Percentiles rank a stretch among this genome's conserved stretches.
phyloP scores from a whole-genome alignment of 2,888 invertebrate genomes.

The Linyphia triangularis region DNA sequence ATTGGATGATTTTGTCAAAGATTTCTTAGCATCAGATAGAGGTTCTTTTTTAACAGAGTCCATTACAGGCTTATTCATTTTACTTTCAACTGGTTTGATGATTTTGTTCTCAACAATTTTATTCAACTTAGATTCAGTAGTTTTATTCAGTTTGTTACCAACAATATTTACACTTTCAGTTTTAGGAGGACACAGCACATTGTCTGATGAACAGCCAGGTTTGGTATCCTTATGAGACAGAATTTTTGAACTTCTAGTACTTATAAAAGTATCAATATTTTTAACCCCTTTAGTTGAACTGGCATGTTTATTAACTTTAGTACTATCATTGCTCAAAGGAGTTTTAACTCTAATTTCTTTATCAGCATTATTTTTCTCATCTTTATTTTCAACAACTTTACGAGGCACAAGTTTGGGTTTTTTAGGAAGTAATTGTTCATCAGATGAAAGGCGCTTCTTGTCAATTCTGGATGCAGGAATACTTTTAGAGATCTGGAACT shows the following conservation, averaged over 20 bases:
- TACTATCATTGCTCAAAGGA: background rate
- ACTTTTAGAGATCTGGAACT: conserved; percentile 8
- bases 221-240: conserved; percentile 5
- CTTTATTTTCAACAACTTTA: conserved; percentile 23
- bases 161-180: conserved; percentile 4
- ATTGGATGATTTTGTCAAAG: background rate
- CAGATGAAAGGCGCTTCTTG: conserved; percentile 22
- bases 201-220: conserved; percentile 1
- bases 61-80: background rate
- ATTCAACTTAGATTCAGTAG: background rate
- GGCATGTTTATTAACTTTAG: background rate
- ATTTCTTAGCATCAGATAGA: background rate
- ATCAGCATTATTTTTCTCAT: background rate
- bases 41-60: background rate
- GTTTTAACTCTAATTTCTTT: conserved; percentile 28
- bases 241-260: conserved; percentile 25
- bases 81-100: conserved; percentile 1
- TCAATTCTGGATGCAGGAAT: background rate
- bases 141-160: background rate
- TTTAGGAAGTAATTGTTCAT: conserved; percentile 5
- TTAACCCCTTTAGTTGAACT: conserved; percentile 2
- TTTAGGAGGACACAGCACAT: background rate
- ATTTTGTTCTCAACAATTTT: background rate
- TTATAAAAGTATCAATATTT: conserved; percentile 27
- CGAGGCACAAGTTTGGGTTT: conserved; percentile 10